Evolutionary conservation across 2,797 vertebrate genomes (phyloP), one percentile per base, ranked within the genome.

Genomic region (Hapalemur alaotrensis): DNA sequence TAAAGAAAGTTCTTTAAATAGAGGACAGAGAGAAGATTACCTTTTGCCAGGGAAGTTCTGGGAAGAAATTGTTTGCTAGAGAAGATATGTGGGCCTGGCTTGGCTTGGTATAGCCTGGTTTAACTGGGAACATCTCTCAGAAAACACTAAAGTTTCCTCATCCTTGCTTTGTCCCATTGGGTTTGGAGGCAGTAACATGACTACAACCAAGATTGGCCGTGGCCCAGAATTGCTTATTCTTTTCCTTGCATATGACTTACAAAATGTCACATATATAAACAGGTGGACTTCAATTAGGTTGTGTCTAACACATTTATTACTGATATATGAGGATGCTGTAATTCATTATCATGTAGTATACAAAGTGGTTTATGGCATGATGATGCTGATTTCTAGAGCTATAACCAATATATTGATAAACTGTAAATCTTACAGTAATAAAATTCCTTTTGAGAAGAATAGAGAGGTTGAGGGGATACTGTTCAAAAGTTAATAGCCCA

Each of bases 371-470:
- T 52, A 70, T 88, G 94, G 63, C 20, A 83, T 59, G 65, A 89
- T 48, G 48, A 75, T 50, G 54, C 41, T 93, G 69, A 93, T 70
- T 95, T 85, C 35, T 81, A 65, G 13, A 87, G 54, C 46, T 72
- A 78, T n/a, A 85, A 85, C 18, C 18, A 75, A 79, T 32, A 84
- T 30, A 79, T 8, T 75, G 8, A 59, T 89, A 91, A 91, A 12
- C n/a, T 70, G 52, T 78, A 95, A 95, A 91, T 93, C 52, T 88
- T 6, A 65, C 1, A 72, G 28, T 38, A 72, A 91, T 70, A 95
- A 86, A 88, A 30, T 32, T 92, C 32, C 43, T 87, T 46, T 46
- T 52, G 41, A 88, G 81, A 87, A 79, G 48, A 91, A 86, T 2
- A 69, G 78, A 93, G 43, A 84, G 11, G 57, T 52, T 84, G 35